Base-by-base conservation (phyloP, 1,140 invertebrate species). In the Drosophila nebulosa region DNA sequence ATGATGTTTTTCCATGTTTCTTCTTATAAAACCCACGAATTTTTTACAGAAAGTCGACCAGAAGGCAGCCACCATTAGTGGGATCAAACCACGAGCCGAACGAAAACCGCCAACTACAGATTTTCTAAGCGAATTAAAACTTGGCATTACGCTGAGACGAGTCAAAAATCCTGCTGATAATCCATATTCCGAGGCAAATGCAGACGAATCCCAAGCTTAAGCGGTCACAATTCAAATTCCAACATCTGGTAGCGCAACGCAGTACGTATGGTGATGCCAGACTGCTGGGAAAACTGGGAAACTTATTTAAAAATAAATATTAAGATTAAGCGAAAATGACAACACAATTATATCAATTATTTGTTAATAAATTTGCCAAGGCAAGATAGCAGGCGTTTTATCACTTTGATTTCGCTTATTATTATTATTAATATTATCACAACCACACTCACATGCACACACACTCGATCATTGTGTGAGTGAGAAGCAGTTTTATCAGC, bases 11-110 rank as follows among this genome's bases (percentile, higher is more conserved):
- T 2, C 6, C 21, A 4, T 10, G 2, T 4, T 9, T 7, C 18
- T 4, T 42, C 9, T 26, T 22, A 32, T 22, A 12, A 35, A 32
- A 16, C 22, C 36, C 14, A 57, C 12, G 30, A 0, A 21, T 6
- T 5, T 35, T 1, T 70, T 73, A 10, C 69, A 90, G 88, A 90
- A 90, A 84, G 74, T 90, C 7, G 67, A 90, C 32, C 64, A 81
- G 18, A 90, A 90, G 60, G 77, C 88, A 21, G 88, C 88, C 18
- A 90, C 88, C 14, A 88, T 90, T 32, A 90, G 88, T 16, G 88
- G 83, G 1, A 64, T 84, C 0, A 89, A 84, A 4, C 81, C 88
- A 21, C 66, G 83, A 4, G 69, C 74, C 0, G 88, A 90, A 46
- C 69, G 68, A 10, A 90, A 89, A 39, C 89, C 89, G 22, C 59